phyloP scores from a whole-genome alignment of 2,113 vertebrate genomes.

The Mirounga angustirostris region DNA sequence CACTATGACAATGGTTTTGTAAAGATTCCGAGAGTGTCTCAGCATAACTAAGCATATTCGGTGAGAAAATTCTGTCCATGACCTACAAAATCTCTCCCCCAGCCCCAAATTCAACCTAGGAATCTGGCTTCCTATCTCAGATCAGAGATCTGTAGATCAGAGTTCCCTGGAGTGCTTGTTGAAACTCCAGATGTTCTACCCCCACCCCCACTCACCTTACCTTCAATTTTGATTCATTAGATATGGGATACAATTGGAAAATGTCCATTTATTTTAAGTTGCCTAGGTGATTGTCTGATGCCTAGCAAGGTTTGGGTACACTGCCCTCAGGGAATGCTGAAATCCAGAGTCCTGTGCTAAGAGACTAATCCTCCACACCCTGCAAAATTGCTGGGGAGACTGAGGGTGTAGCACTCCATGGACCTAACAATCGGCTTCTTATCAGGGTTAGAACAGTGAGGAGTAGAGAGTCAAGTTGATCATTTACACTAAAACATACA shows the following conservation, averaged over 20 bases:
- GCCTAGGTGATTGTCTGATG: neutral
- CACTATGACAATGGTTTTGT: neutral
- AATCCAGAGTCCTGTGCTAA: neutral
- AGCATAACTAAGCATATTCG: neutral
- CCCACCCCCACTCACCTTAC: neutral
- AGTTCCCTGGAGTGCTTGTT: neutral
- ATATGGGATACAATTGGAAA: neutral
- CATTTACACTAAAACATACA: constrained; percentile 31
- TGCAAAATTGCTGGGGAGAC: neutral
- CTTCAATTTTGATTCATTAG: neutral
- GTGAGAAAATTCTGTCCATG: neutral
- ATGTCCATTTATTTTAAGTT: neutral
- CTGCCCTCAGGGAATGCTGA: neutral
- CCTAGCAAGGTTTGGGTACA: neutral
- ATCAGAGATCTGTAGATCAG: neutral
- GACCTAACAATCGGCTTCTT: neutral
- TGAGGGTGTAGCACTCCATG: neutral
- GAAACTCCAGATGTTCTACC: neutral
- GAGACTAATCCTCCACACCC: neutral
- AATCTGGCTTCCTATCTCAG: neutral
- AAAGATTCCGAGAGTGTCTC: neutral
- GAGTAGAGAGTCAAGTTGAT: neutral
- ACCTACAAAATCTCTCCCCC: neutral
- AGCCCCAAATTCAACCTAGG: neutral
- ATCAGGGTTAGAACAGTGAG: neutral